Evolutionary conservation across 2,113 vertebrate genomes (phyloP), one percentile per base, ranked within the genome.

Genomic region (Gambusia holbrooki): DNA sequence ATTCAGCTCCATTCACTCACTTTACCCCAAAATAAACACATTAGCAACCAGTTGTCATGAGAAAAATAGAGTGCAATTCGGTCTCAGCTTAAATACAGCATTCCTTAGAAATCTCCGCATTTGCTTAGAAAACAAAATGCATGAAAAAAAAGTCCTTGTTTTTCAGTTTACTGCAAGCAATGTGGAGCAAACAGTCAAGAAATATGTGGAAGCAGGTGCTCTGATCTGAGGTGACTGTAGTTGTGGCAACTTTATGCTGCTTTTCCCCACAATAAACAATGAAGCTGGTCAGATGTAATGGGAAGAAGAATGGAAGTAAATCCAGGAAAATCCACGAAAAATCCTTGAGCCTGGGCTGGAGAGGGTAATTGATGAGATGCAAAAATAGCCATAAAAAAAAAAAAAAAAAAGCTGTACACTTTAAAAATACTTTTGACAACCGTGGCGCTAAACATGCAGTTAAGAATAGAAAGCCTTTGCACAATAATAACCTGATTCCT

Each of bases 391-490:
- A 27, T 27, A 27, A 27, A 27, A 27, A 27, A 27, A 27, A 27
- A 27, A 27, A 27, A 27, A 27, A 27, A 27, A 58, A 58, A 58
- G 10, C 7, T 10, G 22, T 58, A 58, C 2, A 40, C 4, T 25
- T 48, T 68, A 32, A 63, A 32, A 71, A 29, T 37, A 68, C 14
- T 70, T 60, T 73, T 67, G 19, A 67, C 17, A 73, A 35, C 19
- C 82, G 17, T 4, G 51, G 15, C 48, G 25, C 62, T 27, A 19
- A 73, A 75, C 4, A 3, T 65, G 0, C 1, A 27, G 5, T 5
- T 63, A 63, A 79, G 77, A 81, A 77, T 63, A 81, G 63, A 64
- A 73, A 71, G 66, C 27, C 60, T 74, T 40, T 65, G 73, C n/a
- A 61, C 35, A 66, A 37, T 72, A 42, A 29, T 28, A 77, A n/a